A percentile compares a stretch with the other conserved stretches of the same genome.
phyloP scores from a whole-genome alignment of 2,113 vertebrate genomes.

The Sitta europaea region DNA sequence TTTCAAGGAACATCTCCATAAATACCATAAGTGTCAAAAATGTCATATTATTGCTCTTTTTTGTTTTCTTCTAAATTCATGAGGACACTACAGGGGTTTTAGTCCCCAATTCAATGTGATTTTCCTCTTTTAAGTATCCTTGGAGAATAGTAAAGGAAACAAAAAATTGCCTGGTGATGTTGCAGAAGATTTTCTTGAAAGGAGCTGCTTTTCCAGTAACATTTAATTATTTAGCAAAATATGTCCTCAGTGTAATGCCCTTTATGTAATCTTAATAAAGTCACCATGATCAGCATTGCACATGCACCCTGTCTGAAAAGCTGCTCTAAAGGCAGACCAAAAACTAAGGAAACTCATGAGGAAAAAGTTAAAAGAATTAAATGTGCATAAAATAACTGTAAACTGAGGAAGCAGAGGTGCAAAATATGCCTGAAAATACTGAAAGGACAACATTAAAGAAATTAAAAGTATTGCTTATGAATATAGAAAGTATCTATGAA shows the following conservation, averaged over 20 bases:
- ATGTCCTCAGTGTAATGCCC: background rate
- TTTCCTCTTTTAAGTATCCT: background rate
- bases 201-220: background rate
- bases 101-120: background rate
- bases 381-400: background rate
- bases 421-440: background rate
- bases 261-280: constrained; percentile 38
- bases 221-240: constrained; percentile 21
- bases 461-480: background rate
- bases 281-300: background rate
- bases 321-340: background rate
- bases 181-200: constrained; percentile 22
- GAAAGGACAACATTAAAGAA: background rate
- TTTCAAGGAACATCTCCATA: background rate
- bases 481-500: background rate
- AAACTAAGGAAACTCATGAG: background rate
- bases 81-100: background rate
- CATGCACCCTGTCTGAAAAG: background rate
- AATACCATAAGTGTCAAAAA: background rate
- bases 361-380: constrained; percentile 35
- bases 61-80: background rate
- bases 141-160: background rate
- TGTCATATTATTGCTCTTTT: background rate
- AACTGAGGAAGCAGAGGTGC: background rate
- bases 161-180: background rate